A percentile compares a stretch with the other conserved stretches of the same genome.
These are phyloP conservation scores for Peromyscus nudipes DNA, from an alignment of 2,797 vertebrate genomes.

Conservation along the genomic window DNA sequence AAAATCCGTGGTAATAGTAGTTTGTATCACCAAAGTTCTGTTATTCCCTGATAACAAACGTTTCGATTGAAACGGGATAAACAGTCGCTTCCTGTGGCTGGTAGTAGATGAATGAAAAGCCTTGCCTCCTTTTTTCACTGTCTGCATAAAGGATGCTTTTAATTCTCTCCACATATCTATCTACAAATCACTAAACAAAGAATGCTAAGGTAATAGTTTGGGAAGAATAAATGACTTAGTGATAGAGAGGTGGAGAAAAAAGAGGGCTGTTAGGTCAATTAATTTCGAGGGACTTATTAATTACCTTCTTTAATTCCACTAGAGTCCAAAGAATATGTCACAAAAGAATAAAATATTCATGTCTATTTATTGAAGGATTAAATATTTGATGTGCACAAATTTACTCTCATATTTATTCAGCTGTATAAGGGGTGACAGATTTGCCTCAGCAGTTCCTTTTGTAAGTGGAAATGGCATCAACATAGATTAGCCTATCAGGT, in stretches of 20 bases:
- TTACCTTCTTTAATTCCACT: background rate
- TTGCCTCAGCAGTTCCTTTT: background rate
- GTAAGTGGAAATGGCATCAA: background rate
- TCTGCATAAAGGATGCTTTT: background rate
- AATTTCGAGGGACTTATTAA: background rate
- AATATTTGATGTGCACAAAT: background rate
- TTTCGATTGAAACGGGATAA: background rate
- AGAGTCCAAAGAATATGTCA: background rate
- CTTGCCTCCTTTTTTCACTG: background rate
- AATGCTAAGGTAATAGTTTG: background rate
- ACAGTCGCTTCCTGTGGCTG: background rate
- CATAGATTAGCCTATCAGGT: background rate
- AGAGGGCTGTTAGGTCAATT: background rate
- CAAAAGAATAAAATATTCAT: conserved; percentile 14
- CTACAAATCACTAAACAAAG: background rate
- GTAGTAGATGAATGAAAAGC: background rate
- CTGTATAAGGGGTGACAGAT: background rate
- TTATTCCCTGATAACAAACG: background rate
- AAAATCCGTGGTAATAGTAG: background rate
- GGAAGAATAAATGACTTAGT: conserved; percentile 8
- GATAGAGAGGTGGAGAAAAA: background rate
- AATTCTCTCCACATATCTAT: background rate
- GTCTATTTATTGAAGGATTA: background rate
- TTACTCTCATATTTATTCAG: background rate
- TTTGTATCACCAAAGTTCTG: background rate